Conservation (phyloP, 2,797 vertebrate genomes). For the Neosilurus mollespiculum region DNA sequence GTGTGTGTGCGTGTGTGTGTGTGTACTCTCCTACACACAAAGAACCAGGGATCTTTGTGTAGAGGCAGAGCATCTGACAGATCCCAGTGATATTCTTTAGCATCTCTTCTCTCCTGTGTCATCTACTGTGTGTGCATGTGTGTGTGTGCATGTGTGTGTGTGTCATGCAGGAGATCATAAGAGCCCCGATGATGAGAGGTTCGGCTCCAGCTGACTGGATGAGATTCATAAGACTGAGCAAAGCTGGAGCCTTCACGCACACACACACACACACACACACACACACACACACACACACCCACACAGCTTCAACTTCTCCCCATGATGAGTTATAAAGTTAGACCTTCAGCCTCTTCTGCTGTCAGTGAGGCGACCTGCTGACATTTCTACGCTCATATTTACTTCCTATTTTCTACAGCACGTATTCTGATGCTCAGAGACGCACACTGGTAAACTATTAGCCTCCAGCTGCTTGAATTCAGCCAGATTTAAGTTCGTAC, state of each 20-base stretch:
- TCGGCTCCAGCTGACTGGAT: slow-evolving; percentile 17
- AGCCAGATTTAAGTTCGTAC: not conserved
- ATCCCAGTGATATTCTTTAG: slow-evolving; percentile 39
- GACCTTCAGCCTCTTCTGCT: not conserved
- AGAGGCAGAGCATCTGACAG: slow-evolving; percentile 20
- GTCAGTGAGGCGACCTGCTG: not conserved
- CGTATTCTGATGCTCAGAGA: not conserved
- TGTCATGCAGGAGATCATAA: not conserved
- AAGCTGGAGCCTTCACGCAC: not conserved
- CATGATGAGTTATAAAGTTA: not conserved
- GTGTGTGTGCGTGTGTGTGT: slow-evolving; percentile 15
- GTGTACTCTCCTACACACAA: too few species aligned
- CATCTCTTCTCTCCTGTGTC: not conserved
- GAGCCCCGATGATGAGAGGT: slow-evolving; percentile 21
- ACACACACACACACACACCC: not conserved
- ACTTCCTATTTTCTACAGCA: not conserved
- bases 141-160: not conserved
- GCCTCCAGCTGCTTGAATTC: not conserved
- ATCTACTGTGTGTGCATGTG: not conserved
- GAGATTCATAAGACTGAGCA: not conserved
- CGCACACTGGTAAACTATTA: not conserved
- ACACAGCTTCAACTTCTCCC: not conserved
- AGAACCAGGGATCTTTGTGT: not conserved
- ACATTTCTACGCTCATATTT: not conserved
- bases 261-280: not conserved